These are phyloP conservation scores for Sterna hirundo DNA, from an alignment of 2,113 vertebrate species.

Conservation along the genomic window DNA sequence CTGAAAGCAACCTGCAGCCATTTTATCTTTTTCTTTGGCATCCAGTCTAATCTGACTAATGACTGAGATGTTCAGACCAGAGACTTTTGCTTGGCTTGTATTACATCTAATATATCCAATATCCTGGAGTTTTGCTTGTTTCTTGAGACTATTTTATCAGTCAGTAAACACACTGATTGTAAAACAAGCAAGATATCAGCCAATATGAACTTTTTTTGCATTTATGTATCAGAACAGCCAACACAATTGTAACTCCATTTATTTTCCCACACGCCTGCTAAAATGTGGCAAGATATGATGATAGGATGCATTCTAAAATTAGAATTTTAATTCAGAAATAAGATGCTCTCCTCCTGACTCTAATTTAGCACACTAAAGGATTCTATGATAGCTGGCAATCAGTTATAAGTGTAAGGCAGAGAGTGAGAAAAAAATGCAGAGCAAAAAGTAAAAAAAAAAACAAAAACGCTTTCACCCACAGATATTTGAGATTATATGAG, in stretches of 20 bases:
- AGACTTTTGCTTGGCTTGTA: not conserved
- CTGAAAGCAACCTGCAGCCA: not conserved
- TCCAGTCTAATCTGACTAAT: not conserved
- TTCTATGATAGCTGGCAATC: not conserved
- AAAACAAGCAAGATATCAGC: constrained; percentile 39
- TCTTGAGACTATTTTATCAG: constrained; percentile 29
- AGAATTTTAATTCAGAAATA: not conserved
- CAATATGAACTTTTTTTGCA: constrained; percentile 9
- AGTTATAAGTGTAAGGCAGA: not conserved
- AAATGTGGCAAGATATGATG: not conserved
- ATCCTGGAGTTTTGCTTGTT: not conserved
- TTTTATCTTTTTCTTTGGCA: not conserved
- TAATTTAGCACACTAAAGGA: not conserved
- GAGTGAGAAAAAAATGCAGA: not conserved
- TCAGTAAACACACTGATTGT: constrained; percentile 42
- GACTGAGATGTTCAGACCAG: constrained; percentile 6
- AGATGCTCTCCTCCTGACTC: not conserved
- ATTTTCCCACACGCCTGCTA: not conserved
- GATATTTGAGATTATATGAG: not conserved
- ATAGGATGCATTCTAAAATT: not conserved
- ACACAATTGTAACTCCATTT: constrained; percentile 25
- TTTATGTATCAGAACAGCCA: constrained; percentile 19
- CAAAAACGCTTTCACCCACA: not conserved
- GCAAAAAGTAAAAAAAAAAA: not conserved
- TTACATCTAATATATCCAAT: not conserved